Evolutionary conservation across 2,888 invertebrate genomes (phyloP).

Genomic region (Sussaba pulchella): DNA sequence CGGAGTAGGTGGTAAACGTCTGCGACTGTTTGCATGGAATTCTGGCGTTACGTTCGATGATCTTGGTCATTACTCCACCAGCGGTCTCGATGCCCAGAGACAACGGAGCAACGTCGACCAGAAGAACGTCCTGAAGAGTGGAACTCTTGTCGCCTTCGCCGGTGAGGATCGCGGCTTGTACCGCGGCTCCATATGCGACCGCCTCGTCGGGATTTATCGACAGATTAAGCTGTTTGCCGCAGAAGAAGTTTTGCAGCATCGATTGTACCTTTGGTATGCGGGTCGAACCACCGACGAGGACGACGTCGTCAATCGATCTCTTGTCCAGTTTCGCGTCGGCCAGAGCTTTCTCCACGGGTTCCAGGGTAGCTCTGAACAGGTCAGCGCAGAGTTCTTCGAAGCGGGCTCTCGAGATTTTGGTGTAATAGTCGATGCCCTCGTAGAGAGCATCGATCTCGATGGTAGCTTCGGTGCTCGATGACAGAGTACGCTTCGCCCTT

Average conservation of each 20-base stretch:
- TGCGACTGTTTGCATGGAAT: constrained; percentile 87
- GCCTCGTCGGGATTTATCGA: constrained; percentile 97
- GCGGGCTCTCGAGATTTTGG: constrained; percentile 89
- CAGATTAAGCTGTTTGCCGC: constrained; percentile 93
- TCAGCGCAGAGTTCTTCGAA: constrained; percentile 92
- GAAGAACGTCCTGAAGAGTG: constrained; percentile 90
- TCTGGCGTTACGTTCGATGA: constrained; percentile 86
- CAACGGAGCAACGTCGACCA: constrained; percentile 89
- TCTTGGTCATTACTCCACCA: constrained; percentile 90
- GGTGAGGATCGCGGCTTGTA: constrained; percentile 95
- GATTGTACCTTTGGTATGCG: constrained; percentile 92
- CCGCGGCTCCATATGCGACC: constrained; percentile 97
- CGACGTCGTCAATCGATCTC: constrained; percentile 90
- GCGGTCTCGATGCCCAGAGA: constrained; percentile 92
- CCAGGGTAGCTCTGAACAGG: constrained; percentile 89
- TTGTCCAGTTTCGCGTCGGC: constrained; percentile 93
- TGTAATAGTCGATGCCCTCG: constrained; percentile 91
- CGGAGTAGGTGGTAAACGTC: constrained; percentile 89
- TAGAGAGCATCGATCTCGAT: constrained; percentile 91
- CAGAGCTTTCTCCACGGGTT: constrained; percentile 92
- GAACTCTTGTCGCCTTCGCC: constrained; percentile 86
- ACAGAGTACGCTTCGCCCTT: constrained; percentile 91
- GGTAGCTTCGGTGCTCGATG: constrained; percentile 91
- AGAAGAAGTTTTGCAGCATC: constrained; percentile 87
- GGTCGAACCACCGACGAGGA: constrained; percentile 93